These are phyloP conservation scores for Coracopsis vasa DNA, from an alignment of 2,113 vertebrate genomes.

Conservation along the genomic window DNA sequence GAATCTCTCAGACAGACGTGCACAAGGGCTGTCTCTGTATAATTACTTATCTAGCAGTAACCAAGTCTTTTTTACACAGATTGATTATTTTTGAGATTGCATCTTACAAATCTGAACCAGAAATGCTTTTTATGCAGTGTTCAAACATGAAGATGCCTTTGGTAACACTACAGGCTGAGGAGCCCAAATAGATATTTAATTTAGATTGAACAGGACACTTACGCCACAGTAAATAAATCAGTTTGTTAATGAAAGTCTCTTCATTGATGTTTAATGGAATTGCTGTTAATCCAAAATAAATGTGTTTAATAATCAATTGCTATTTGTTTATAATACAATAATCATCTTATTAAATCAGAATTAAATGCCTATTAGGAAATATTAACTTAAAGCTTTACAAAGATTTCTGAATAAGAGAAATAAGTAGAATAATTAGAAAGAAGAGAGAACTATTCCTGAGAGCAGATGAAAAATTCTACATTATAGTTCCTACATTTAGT, in stretches of 20 bases:
- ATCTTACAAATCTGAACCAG: slow-evolving; percentile 52
- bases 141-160: slow-evolving; percentile 62
- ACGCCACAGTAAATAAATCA: slow-evolving; percentile 72
- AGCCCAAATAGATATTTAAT: slow-evolving; percentile 76
- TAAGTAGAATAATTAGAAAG: background rate
- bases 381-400: slow-evolving; percentile 17
- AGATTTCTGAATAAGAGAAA: background rate
- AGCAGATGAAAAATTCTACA: slow-evolving; percentile 3
- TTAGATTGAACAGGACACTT: slow-evolving; percentile 73
- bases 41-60: slow-evolving; percentile 51
- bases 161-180: slow-evolving; percentile 65
- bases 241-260: slow-evolving; percentile 73
- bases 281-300: slow-evolving; percentile 75
- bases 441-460: background rate
- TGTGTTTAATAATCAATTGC: slow-evolving; percentile 78
- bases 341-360: slow-evolving; percentile 73
- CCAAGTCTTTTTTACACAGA: slow-evolving; percentile 28
- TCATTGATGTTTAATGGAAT: slow-evolving; percentile 70
- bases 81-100: slow-evolving; percentile 54
- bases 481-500: background rate
- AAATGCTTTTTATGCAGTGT: slow-evolving; percentile 57
- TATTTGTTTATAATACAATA: slow-evolving; percentile 68
- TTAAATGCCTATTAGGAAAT: slow-evolving; percentile 43
- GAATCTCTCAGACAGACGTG: background rate
- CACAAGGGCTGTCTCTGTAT: background rate